Conservation (phyloP, 2,888 invertebrate genomes). For the Rhabditoides inermis region DNA sequence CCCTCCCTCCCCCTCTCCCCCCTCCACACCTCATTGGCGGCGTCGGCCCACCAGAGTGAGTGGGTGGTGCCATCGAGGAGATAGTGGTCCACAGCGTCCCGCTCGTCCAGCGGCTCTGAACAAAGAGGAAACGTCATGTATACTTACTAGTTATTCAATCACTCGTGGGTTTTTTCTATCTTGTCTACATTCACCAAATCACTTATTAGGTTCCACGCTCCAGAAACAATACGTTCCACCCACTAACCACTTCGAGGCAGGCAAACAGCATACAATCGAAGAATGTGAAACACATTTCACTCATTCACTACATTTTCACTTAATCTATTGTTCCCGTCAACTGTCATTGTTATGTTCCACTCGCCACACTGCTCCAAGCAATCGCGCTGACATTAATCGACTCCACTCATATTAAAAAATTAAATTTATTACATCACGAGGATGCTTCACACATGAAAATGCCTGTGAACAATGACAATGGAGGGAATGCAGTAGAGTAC, state of each 20-base stretch:
- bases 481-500: too few relatives aligned
- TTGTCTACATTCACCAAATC: not conserved
- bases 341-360: too few relatives aligned
- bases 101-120: constrained; percentile 23
- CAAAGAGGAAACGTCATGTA: not conserved
- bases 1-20: too few relatives aligned
- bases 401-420: too few relatives aligned
- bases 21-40: constrained; percentile 15
- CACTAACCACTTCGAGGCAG: not conserved
- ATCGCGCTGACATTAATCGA: not conserved
- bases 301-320: too few relatives aligned
- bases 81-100: constrained; percentile 35
- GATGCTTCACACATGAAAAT: too few relatives aligned
- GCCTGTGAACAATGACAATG: too few relatives aligned
- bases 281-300: too few relatives aligned
- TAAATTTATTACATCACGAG: too few relatives aligned
- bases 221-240: not conserved
- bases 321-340: too few relatives aligned
- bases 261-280: not conserved
- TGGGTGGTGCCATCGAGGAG: constrained; percentile 44
- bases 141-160: not conserved
- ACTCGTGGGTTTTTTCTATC: not conserved
- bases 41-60: constrained; percentile 40
- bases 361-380: too few relatives aligned
- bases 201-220: not conserved